Evolutionary conservation across 2,797 vertebrate genomes (phyloP), one percentile per base, ranked within the genome.

Genomic region (Muraenolepis orangiensis): DNA sequence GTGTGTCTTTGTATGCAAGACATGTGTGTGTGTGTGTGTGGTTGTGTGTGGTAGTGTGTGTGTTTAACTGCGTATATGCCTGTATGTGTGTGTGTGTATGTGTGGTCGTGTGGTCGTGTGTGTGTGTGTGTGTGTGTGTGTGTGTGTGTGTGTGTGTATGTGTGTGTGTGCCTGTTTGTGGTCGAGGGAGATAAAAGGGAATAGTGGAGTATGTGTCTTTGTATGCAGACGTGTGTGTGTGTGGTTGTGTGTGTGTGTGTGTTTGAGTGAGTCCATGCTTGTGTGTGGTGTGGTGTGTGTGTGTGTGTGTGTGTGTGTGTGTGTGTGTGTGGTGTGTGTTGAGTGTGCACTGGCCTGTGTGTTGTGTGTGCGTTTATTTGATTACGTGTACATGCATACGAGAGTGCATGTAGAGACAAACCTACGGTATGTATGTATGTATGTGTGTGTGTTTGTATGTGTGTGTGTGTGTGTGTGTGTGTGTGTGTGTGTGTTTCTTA

Each of bases 51-150:
- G n/a, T n/a, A n/a, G 12, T 73, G 36, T 75, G 74, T 57, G 72
- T 72, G 74, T 51, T 38, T 70, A 73, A 77, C 81, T 83, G 20
- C n/a, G n/a, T n/a, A n/a, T n/a, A n/a, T n/a, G n/a, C n/a, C n/a
- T n/a, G n/a, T n/a, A n/a, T n/a, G n/a, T n/a, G n/a, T 6, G 2
- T n/a, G 57, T 20, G 16, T n/a, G 57, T 61, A n/a, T n/a, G n/a
- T n/a, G n/a, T n/a, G n/a, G n/a, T n/a, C n/a, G n/a, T n/a, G n/a
- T n/a, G n/a, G n/a, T n/a, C n/a, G 57, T 3, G 57, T 20, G 18
- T 70, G 68, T 31, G 73, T 36, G 82, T 51, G 10, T 64, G 70
- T 66, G 8, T 14, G 30, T 66, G 46, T 32, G n/a, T 28, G 31
- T 71, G 51, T 69, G 32, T 34, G n/a, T n/a, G n/a, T n/a, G n/a